phyloP scores from a whole-genome alignment of 2,888 invertebrate genomes.

The Brenthis daphne region DNA sequence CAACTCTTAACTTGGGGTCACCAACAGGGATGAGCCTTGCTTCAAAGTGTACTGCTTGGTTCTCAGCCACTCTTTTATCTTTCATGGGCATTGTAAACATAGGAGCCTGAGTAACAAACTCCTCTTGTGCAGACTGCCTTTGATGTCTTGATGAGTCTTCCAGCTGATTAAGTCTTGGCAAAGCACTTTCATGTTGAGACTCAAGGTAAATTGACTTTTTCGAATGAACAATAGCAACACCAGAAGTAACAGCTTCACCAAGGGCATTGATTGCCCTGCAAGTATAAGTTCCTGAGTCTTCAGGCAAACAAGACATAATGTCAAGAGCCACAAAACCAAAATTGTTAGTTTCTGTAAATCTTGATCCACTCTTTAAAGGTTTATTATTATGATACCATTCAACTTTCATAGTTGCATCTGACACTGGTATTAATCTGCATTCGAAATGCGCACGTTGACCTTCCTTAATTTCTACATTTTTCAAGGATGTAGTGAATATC shows the following conservation, averaged over 20 bases:
- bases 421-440: slow-evolving; percentile 95
- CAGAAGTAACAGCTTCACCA: slow-evolving; percentile 96
- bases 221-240: slow-evolving; percentile 91
- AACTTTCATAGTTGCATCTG: slow-evolving; percentile 95
- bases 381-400: slow-evolving; percentile 97
- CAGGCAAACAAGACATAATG: slow-evolving; percentile 96
- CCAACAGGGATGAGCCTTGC: slow-evolving; percentile 96
- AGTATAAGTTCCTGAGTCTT: slow-evolving; percentile 98
- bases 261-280: slow-evolving; percentile 95
- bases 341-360: slow-evolving; percentile 97
- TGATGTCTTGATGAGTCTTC: slow-evolving; percentile 91
- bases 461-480: slow-evolving; percentile 95
- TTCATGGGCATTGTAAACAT: slow-evolving; percentile 96
- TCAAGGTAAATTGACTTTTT: slow-evolving; percentile 93
- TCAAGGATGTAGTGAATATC: slow-evolving; percentile 95
- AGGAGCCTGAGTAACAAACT: slow-evolving; percentile 92
- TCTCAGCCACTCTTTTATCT: slow-evolving; percentile 92
- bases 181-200: slow-evolving; percentile 93
- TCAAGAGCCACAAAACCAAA: slow-evolving; percentile 99
- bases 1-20: slow-evolving; percentile 94
- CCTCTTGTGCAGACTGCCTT: slow-evolving; percentile 88
- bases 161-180: slow-evolving; percentile 90
- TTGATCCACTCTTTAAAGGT: slow-evolving; percentile 94
- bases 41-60: slow-evolving; percentile 96
- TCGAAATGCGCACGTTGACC: slow-evolving; percentile 97